These are phyloP conservation scores for Cygnus olor DNA, from an alignment of 2,797 vertebrate genomes.

Conservation along the genomic window DNA sequence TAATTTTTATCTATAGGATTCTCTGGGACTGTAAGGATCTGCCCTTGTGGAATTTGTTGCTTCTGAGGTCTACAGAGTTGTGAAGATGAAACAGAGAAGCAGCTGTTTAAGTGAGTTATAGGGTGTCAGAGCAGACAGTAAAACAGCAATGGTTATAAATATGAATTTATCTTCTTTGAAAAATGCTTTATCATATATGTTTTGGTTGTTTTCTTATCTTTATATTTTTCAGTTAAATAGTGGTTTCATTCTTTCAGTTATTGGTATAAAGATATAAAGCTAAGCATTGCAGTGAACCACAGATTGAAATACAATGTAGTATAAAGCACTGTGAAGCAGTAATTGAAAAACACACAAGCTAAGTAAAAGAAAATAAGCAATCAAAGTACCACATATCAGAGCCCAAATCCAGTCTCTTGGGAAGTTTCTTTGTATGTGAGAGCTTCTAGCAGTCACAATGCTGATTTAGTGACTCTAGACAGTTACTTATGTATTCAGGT, in stretches of 20 bases:
- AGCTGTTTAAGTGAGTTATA: not conserved
- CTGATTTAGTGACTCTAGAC: not conserved
- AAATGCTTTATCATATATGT: not conserved
- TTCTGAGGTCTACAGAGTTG: not conserved
- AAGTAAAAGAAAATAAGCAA: slow-evolving; percentile 26
- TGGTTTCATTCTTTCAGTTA: not conserved
- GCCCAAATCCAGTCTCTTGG: not conserved
- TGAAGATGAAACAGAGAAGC: not conserved
- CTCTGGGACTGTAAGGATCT: not conserved
- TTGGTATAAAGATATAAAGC: not conserved
- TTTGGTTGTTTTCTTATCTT: not conserved
- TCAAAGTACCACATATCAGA: not conserved
- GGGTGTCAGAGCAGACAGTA: not conserved
- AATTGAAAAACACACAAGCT: not conserved
- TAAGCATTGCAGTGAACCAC: not conserved
- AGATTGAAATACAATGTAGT: not conserved
- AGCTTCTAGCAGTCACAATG: not conserved
- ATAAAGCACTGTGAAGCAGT: not conserved
- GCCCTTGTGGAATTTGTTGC: not conserved
- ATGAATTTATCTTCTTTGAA: not conserved
- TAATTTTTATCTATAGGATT: not conserved
- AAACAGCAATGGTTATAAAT: slow-evolving; percentile 16
- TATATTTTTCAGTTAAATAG: not conserved
- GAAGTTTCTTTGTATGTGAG: not conserved
- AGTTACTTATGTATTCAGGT: slow-evolving; percentile 36